Evolutionary conservation across 2,888 invertebrate genomes (phyloP), one percentile per base, ranked within the genome.

Genomic region (Dryocosmus kuriphilus): DNA sequence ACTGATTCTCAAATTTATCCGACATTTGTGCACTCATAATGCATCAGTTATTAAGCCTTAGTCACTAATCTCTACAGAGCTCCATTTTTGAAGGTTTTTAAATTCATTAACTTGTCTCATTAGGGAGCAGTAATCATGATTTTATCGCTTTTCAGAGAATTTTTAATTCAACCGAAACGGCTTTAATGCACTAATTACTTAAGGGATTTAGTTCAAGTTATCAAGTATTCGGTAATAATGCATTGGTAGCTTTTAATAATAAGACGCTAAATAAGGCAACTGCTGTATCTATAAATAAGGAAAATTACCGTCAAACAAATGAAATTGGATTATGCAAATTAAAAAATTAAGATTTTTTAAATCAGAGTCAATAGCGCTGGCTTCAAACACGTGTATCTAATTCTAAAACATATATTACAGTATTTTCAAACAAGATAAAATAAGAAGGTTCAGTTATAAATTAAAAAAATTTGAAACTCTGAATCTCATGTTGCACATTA

Each of bases 1-100:
- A 71, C 24, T 8, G 16, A 71, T 41, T 41, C 65, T n/a, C 19
- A 67, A 71, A 71, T 67, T 67, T 67, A 71, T 30, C 24, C 16
- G 24, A 46, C 16, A 27, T 67, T 63, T 71, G 9, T 27, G 27
- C 51, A 51, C 30, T n/a, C 46, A 71, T 67, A 41, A 46, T 71
- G 46, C n/a, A n/a, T 46, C 46, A 22, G 30, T 71, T 51, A 51
- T 32, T 51, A 32, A 27, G 9, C 71, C 16, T 46, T 22, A 51
- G 71, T 71, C 71, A 71, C 51, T 71, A 51, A 71, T 71, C 71
- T 51, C 5, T 30, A 35, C 19, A 35, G n/a, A n/a, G 7, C 11
- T 32, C 8, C 63, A 63, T 19, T 35, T 32, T 63, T 63, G 1
- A 63, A 63, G 35, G n/a, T 2, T 61, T 30, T 30, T 61, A n/a